phyloP scores from a whole-genome alignment of 2,888 invertebrate genomes.

The Emmelina monodactyla region DNA sequence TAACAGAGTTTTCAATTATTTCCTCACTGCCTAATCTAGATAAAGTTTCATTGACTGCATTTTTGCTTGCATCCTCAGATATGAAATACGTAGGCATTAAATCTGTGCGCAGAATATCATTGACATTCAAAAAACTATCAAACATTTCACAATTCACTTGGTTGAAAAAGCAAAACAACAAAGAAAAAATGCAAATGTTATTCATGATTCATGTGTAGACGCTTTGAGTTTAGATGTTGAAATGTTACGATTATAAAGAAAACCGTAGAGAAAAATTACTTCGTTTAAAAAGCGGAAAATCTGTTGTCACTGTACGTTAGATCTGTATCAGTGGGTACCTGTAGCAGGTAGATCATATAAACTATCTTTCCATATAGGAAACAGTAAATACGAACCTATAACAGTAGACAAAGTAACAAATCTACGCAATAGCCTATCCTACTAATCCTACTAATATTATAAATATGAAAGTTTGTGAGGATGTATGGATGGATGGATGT shows the following conservation, averaged over 20 bases:
- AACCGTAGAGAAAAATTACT: slow-evolving; percentile 48
- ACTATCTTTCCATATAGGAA: too few species aligned
- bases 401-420: too few species aligned
- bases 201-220: not conserved
- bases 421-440: too few species aligned
- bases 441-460: too few species aligned
- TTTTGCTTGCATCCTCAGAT: slow-evolving; percentile 35
- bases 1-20: slow-evolving; percentile 25
- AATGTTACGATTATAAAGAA: slow-evolving; percentile 6
- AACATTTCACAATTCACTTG: slow-evolving; percentile 22
- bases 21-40: slow-evolving; percentile 10
- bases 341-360: too few species aligned
- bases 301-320: slow-evolving; percentile 6
- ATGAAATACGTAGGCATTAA: slow-evolving; percentile 74
- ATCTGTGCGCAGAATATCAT: slow-evolving; percentile 75
- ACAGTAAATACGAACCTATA: too few species aligned
- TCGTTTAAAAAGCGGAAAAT: slow-evolving; percentile 9
- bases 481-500: too few species aligned
- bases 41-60: slow-evolving; percentile 19
- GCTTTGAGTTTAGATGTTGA: not conserved
- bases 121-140: slow-evolving; percentile 57
- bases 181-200: slow-evolving; percentile 4
- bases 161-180: slow-evolving; percentile 9
- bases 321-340: slow-evolving; percentile 7
- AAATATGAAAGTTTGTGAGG: too few species aligned